phyloP scores from a whole-genome alignment of 2,888 invertebrate genomes.

The Eristalinus aeneus region DNA sequence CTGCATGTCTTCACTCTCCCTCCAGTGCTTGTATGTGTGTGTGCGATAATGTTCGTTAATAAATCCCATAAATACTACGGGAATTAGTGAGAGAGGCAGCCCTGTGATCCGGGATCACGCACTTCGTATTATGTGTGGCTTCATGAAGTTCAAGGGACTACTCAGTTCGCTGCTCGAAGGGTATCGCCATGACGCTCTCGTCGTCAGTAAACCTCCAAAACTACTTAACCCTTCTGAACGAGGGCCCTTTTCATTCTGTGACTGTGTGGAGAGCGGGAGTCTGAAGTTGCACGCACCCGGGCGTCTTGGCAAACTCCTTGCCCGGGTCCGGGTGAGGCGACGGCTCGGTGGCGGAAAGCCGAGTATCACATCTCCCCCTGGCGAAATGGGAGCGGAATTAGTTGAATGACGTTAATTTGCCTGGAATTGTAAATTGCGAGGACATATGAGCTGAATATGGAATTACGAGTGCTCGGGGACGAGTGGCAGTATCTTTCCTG shows the following conservation, averaged over 20 bases:
- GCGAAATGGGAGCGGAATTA: constrained; percentile 67
- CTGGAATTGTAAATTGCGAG: constrained; percentile 71
- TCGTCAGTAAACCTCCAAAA: constrained; percentile 57
- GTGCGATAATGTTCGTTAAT: constrained; percentile 68
- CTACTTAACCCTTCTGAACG: constrained; percentile 46
- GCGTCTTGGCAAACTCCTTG: not conserved
- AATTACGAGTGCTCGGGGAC: constrained; percentile 47
- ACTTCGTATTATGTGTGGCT: constrained; percentile 66
- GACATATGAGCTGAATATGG: constrained; percentile 69
- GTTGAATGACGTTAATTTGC: constrained; percentile 71
- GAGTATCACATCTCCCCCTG: constrained; percentile 13
- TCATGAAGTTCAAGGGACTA: constrained; percentile 56
- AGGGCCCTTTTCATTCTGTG: not conserved
- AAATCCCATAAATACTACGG: constrained; percentile 70
- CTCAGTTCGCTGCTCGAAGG: not conserved
- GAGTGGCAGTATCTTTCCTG: constrained; percentile 9
- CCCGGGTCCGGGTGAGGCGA: not conserved
- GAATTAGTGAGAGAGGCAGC: constrained; percentile 67
- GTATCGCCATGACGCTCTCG: not conserved
- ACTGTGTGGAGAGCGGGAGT: not conserved
- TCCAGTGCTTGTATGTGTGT: not conserved
- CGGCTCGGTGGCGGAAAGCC: not conserved
- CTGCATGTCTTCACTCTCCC: not conserved
- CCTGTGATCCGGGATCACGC: constrained; percentile 70
- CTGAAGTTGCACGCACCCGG: not conserved